Evolutionary conservation across 1,140 invertebrate genomes (phyloP).

Genomic region (Gonatopus flavifemur): DNA sequence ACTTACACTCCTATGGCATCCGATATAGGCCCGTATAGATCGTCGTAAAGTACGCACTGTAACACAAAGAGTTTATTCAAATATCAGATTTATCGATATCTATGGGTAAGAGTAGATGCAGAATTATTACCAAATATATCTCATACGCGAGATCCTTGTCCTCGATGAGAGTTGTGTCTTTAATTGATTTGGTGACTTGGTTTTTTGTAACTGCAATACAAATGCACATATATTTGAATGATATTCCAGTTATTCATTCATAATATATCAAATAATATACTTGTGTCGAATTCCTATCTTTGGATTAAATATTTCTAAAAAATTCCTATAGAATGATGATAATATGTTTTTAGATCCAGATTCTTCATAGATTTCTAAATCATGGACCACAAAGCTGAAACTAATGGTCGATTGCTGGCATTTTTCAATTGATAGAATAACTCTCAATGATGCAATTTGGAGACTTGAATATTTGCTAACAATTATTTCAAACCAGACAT

Average conservation of each 20-base stretch:
- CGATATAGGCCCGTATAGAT: conserved; percentile 70
- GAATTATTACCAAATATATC: conserved; percentile 68
- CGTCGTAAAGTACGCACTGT: conserved; percentile 40
- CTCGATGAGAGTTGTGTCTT: conserved; percentile 71
- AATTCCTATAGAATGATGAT: conserved; percentile 2
- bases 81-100: conserved; percentile 1
- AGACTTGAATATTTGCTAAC: too few species aligned
- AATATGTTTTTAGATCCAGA: too few species aligned
- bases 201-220: conserved; percentile 24
- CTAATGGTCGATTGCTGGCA: too few species aligned
- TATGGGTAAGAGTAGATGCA: conserved; percentile 44
- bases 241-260: too few species aligned
- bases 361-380: too few species aligned
- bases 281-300: conserved; percentile 1
- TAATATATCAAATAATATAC: conserved; percentile 16
- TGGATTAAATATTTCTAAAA: conserved; percentile 1
- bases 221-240: too few species aligned
- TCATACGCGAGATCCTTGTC: conserved; percentile 74
- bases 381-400: too few species aligned
- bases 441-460: too few species aligned
- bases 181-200: conserved; percentile 64
- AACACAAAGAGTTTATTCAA: conserved; percentile 18
- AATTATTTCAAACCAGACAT: too few species aligned
- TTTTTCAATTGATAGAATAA: too few species aligned
- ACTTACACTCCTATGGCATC: conserved; percentile 74